Evolutionary conservation across 2,797 vertebrate genomes (phyloP).

Genomic region (Pantherophis alleghaniensis): DNA sequence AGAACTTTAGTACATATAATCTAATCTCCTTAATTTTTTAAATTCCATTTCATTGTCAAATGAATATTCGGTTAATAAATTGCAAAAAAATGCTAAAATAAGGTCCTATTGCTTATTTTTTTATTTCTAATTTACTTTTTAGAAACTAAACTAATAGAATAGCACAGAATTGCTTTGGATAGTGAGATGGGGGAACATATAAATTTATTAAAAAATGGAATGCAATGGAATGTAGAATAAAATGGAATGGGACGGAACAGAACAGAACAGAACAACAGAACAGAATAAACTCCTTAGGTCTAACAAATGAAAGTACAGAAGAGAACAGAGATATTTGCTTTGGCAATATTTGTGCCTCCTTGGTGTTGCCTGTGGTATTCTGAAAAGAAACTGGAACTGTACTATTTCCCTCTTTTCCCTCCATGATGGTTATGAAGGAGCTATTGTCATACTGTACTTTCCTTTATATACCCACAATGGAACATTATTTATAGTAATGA

Average conservation of each 20-base stretch:
- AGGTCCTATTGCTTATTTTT: background rate
- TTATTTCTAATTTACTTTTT: background rate
- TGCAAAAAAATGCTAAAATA: background rate
- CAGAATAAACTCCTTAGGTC: background rate
- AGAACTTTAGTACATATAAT: background rate
- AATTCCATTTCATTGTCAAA: background rate
- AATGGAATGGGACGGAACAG: too few relatives aligned
- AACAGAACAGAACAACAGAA: too few relatives aligned
- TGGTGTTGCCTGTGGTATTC: background rate
- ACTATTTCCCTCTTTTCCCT: background rate
- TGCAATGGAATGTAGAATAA: too few relatives aligned
- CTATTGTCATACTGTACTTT: background rate
- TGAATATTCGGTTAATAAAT: background rate
- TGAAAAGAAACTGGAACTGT: background rate
- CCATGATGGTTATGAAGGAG: background rate
- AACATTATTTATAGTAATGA: background rate
- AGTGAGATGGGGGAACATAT: too few relatives aligned
- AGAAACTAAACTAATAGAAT: background rate
- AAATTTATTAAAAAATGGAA: too few relatives aligned
- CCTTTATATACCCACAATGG: background rate
- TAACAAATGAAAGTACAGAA: background rate
- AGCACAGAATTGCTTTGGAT: background rate
- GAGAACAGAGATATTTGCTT: background rate
- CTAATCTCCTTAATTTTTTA: background rate
- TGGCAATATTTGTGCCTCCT: background rate